Base-by-base conservation (phyloP, 2,888 invertebrate genomes). In the Neoitamus cyanurus region DNA sequence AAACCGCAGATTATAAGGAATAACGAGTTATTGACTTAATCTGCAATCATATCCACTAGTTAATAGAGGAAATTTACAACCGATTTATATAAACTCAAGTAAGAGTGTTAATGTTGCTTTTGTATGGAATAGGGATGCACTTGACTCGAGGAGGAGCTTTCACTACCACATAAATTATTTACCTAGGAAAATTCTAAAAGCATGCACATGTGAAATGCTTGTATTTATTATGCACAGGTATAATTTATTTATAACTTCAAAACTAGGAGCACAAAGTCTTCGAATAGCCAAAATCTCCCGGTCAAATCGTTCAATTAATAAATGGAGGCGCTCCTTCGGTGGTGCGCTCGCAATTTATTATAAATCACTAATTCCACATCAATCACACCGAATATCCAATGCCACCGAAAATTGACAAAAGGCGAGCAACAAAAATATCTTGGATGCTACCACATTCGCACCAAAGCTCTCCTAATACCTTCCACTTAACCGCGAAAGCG, bases 151-250 rank as follows among this genome's bases (percentile, higher is more conserved):
- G 58, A 58, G 58, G 20, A 58, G 58, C 58, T 58, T 58, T 58
- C 58, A 58, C 58, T 77, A 77, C 37, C 77, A 77, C 77, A 77
- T 13, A 0, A 77, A 46, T 46, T 77, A 46, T 37, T 42, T 77
- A 46, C 36, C 77, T 48, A 48, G 58, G 48, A 68, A 83, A 72
- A 15, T 83, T 83, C 25, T 58, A 68, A 48, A 48, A 77, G 31
- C 75, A 82, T 36, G 84, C 82, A 69, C 73, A 34, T 69, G 82
- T 75, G 46, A 82, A 84, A 84, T 82, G 20, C 9, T 77, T 36
- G 46, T 77, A 77, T 42, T 77, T 77, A 77, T 77, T 28, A 77
- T 46, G 77, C 77, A 77, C 42, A 77, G 77, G 77, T 77, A 77
- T 77, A 77, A 77, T 42, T 77, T 77, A 77, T 77, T 77, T 77